Conservation (phyloP, 2,113 vertebrate genomes). For the Puma concolor region DNA sequence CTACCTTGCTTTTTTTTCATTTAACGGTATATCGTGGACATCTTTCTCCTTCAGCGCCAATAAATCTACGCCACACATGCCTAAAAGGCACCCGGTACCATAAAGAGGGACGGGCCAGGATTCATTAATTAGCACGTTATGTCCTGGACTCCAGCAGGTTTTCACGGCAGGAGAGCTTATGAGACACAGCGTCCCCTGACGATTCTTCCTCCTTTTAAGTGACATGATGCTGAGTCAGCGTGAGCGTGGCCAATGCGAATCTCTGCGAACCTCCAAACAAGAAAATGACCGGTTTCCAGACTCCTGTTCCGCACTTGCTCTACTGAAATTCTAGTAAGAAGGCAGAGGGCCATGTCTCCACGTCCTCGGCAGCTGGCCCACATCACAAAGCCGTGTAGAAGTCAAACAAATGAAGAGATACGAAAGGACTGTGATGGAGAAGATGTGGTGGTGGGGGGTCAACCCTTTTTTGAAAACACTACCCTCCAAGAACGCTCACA, state of each 20-base stretch:
- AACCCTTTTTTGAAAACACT: neutral
- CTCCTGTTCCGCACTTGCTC: neutral
- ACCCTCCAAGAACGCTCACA: neutral
- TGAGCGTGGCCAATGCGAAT: slow-evolving; percentile 24
- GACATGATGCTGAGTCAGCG: slow-evolving; percentile 18
- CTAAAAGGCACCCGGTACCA: neutral
- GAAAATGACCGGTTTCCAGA: neutral
- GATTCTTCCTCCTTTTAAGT: neutral
- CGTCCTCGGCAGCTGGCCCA: neutral
- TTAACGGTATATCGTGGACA: neutral
- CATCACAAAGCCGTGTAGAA: neutral
- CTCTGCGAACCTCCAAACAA: neutral
- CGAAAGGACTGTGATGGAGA: neutral
- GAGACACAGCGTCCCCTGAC: slow-evolving; percentile 4
- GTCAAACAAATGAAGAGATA: neutral
- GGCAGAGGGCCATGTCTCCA: neutral
- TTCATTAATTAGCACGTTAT: neutral
- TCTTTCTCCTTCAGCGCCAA: neutral
- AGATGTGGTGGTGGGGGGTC: neutral
- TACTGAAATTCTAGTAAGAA: neutral
- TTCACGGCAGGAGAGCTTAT: slow-evolving; percentile 12
- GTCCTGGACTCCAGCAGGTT: slow-evolving; percentile 27
- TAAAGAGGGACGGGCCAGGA: neutral
- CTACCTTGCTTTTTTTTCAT: neutral
- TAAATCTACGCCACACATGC: neutral